Evolutionary conservation across 2,797 vertebrate genomes (phyloP).

Genomic region (Balearica regulorum): DNA sequence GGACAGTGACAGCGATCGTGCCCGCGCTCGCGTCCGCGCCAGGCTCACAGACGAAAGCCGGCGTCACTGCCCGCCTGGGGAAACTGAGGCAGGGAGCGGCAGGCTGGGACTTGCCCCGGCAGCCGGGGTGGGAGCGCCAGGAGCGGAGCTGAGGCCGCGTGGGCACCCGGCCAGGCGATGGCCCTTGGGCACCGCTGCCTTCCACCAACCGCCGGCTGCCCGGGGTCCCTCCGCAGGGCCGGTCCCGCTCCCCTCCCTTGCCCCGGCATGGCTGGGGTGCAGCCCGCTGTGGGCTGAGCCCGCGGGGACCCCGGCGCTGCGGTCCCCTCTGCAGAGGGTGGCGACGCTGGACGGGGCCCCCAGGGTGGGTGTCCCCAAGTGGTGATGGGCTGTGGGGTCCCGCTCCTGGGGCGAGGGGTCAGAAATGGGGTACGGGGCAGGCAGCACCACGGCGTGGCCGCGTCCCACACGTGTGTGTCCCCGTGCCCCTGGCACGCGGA

Average conservation of each 20-base stretch:
- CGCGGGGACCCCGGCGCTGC: rapidly evolving
- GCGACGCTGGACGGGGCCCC: rapidly evolving
- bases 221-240: not conserved
- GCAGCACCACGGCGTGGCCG: rapidly evolving
- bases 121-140: not conserved
- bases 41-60: not conserved
- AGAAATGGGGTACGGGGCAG: rapidly evolving
- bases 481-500: not conserved
- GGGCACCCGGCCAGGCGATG: not conserved
- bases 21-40: not conserved
- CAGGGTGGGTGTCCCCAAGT: not conserved
- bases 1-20: not conserved
- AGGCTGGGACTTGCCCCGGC: not conserved
- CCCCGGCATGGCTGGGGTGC: not conserved
- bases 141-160: not conserved
- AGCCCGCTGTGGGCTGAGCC: not conserved
- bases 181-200: not conserved
- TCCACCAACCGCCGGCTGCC: not conserved
- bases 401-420: rapidly evolving
- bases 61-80: not conserved
- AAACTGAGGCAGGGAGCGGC: slow-evolving; percentile 30
- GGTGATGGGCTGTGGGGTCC: not conserved
- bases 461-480: not conserved
- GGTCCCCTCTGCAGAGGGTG: rapidly evolving
- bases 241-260: not conserved